Conservation (phyloP, 1,140 invertebrate species). For the Lineus longissimus region DNA sequence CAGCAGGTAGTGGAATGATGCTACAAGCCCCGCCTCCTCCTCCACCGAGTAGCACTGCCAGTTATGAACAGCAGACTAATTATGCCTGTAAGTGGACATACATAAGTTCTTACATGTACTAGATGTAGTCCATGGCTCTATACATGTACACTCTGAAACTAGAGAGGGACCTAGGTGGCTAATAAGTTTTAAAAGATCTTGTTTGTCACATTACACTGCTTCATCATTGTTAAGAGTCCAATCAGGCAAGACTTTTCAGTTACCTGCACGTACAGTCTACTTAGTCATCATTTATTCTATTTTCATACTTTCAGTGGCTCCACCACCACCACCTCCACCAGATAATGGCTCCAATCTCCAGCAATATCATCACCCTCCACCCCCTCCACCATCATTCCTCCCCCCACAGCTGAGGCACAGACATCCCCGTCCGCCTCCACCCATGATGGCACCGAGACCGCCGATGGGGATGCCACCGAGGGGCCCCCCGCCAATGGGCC, state of each 20-base stretch:
- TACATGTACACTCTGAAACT: background rate
- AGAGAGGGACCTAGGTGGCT: background rate
- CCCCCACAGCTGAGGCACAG: conserved; percentile 29
- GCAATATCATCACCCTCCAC: conserved; percentile 17
- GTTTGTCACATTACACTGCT: background rate
- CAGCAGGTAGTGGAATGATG: conserved; percentile 10
- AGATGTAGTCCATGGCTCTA: too few species aligned
- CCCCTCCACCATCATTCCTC: conserved; percentile 10
- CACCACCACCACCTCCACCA: conserved; percentile 27
- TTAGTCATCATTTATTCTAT: too few species aligned
- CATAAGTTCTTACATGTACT: too few species aligned
- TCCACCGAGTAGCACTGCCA: conserved; percentile 6
- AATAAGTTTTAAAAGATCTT: background rate
- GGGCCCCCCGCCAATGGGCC: conserved; percentile 11
- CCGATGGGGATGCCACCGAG: background rate
- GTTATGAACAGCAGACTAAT: too few species aligned
- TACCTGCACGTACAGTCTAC: too few species aligned
- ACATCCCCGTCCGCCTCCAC: conserved; percentile 27
- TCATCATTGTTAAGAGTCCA: background rate
- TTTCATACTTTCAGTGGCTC: conserved; percentile 22
- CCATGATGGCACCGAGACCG: conserved; percentile 15
- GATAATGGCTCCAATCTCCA: conserved; percentile 16
- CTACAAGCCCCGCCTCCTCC: conserved; percentile 11
- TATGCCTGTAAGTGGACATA: background rate
- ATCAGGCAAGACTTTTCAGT: background rate